Evolutionary conservation across 2,797 vertebrate species (phyloP).

Genomic region (Poecilia velifera): DNA sequence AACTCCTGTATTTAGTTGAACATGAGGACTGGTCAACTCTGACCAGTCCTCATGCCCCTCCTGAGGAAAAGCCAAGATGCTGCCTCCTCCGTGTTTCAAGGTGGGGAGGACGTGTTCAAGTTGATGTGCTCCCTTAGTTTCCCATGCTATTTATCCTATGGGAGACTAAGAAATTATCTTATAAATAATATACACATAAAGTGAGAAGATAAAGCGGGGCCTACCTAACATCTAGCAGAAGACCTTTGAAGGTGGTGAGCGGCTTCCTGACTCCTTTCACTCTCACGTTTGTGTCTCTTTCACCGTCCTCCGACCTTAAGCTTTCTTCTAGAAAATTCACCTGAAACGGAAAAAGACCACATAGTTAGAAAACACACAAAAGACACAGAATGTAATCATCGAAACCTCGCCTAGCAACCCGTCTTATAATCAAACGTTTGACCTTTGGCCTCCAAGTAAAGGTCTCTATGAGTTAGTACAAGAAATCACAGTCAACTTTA

Average conservation of each 20-base stretch:
- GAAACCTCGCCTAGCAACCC: slow-evolving; percentile 25
- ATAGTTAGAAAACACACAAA: neutral
- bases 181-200: neutral
- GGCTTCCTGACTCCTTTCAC: slow-evolving; percentile 88
- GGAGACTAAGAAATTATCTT: no score
- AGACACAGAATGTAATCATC: slow-evolving; percentile 10
- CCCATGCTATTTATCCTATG: no score
- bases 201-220: neutral
- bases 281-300: slow-evolving; percentile 84
- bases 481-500: slow-evolving; percentile 2
- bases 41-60: no score
- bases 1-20: no score
- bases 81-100: no score
- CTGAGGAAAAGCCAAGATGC: no score
- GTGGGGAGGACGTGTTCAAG: no score
- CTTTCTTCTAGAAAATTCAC: slow-evolving; percentile 86
- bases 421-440: slow-evolving; percentile 33
- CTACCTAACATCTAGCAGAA: slow-evolving; percentile 94
- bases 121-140: no score
- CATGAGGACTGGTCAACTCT: no score
- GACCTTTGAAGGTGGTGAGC: slow-evolving; percentile 91
- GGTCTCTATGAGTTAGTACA: slow-evolving; percentile 47
- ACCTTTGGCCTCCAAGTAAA: slow-evolving; percentile 30
- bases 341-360: slow-evolving; percentile 75
- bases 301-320: slow-evolving; percentile 86